Evolutionary conservation across 2,888 invertebrate genomes (phyloP), one percentile per base, ranked within the genome.

Genomic region (Xylota segnis): DNA sequence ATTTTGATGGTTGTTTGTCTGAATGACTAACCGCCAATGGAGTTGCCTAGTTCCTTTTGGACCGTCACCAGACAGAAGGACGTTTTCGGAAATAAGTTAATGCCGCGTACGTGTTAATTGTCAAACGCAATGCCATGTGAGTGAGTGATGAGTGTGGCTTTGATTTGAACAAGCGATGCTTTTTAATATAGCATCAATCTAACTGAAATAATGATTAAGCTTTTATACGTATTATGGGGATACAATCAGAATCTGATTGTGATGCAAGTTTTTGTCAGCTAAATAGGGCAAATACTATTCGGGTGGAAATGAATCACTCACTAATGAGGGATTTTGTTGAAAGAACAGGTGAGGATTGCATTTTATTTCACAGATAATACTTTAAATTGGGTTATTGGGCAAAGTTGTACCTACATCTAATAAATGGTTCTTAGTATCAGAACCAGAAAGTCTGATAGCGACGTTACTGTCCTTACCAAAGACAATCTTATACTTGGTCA

Each of bases 1-100:
- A 68, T 59, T 76, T 68, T 50, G 76, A 76, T 68, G 66, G 50
- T 68, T 76, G 66, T 58, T 50, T 76, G 59, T 50, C 47, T 68
- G 76, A 58, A 59, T 52, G 68, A 59, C 18, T 40, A 47, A 68
- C 76, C 76, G 32, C 50, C 32, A 34, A 40, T 40, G 50, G 40
- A 72, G 40, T 50, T 23, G 50, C 52, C 29, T 52, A n/a, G 40
- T 32, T 63, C 34, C 16, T 74, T 61, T 61, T 23, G 37, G 27
- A 0, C 7, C 63, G 32, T 29, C 47, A 63, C 4, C 32, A 63
- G 34, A 1, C 27, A 43, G 29, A 54, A 29, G 7, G 70, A 6
- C 18, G 6, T 12, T 16, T 18, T 32, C 7, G 27, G 37, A 65
- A 27, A 50, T 47, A 66, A 47, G 47, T 56, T 37, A 56, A 56